Evolutionary conservation across 2,113 vertebrate genomes (phyloP), one percentile per base, ranked within the genome.

Genomic region (Callospermophilus lateralis): DNA sequence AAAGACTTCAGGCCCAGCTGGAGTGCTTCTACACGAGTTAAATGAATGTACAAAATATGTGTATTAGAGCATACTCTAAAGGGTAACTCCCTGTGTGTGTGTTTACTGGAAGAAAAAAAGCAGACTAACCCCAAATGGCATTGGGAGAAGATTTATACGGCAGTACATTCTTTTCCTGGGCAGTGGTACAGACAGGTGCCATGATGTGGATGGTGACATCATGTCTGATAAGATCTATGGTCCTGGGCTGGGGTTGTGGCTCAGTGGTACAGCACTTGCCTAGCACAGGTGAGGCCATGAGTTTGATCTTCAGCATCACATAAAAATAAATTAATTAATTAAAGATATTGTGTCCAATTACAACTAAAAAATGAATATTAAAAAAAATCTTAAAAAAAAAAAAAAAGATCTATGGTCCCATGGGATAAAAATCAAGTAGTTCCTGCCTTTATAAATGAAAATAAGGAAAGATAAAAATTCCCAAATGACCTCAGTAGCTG

Each of bases 381-480:
- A 45, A 45, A 42, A 45, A 45, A 45, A 45, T 45, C 8, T 45
- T 45, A 8, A 45, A 45, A 45, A 42, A 45, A 8, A 45, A 45
- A 45, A 42, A 45, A 45, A 53, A 61, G 55, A 83, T 55, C 65
- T 11, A 30, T 2, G 8, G 32, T 55, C 76, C 80, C 45, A 13
- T 6, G 8, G 4, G 73, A 61, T 10, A 67, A 3, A 30, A 48
- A n/a, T 26, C 48, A 61, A 53, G 67, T 17, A 74, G 42, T 53
- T 89, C 90, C 92, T 87, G 78, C 65, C 67, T 84, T 92, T 51
- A 67, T 28, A 42, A 34, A n/a, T 4, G 7, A 80, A 17, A 37
- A 34, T 24, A 51, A 32, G 15, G 24, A 63, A 93, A 90, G 84
- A 65, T 22, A 79, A 78, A 94, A 65, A 92, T 28, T 55, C 91